A percentile compares a stretch with the other conserved stretches of the same genome.
These are phyloP conservation scores for Drosophila anomalipes DNA, from an alignment of 2,888 invertebrate species.

Conservation along the genomic window DNA sequence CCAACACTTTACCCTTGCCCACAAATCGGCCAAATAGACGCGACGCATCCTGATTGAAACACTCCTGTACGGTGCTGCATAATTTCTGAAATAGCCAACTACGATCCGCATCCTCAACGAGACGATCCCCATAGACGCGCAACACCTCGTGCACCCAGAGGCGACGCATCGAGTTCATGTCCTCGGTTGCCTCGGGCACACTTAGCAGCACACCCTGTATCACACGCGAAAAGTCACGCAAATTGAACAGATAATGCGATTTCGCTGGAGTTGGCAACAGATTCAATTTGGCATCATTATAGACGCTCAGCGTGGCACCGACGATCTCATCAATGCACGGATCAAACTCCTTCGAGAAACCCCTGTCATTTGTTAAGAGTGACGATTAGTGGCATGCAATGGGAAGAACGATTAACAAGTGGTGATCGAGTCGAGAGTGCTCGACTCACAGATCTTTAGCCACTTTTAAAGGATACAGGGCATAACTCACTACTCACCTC, in stretches of 20 bases:
- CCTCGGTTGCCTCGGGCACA: conserved; percentile 96
- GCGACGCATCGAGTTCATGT: conserved; percentile 93
- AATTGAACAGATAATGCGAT: conserved; percentile 97
- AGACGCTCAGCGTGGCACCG: conserved; percentile 93
- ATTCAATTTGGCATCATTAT: conserved; percentile 92
- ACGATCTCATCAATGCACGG: conserved; percentile 96
- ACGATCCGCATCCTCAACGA: conserved; percentile 93
- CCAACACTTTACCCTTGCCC: conserved; percentile 86
- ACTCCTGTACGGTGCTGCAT: conserved; percentile 87
- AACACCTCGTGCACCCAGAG: conserved; percentile 97
- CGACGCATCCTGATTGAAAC: conserved; percentile 90
- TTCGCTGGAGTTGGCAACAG: conserved; percentile 96
- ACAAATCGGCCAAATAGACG: conserved; percentile 90
- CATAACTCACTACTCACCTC: conserved; percentile 86
- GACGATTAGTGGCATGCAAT: neutral
- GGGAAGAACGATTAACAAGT: neutral
- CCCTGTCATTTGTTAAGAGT: conserved; percentile 86
- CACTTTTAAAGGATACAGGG: neutral
- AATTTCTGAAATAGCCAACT: conserved; percentile 92
- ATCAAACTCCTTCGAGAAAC: conserved; percentile 97
- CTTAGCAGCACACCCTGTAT: conserved; percentile 96
- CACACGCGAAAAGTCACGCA: conserved; percentile 96
- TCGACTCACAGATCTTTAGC: neutral
- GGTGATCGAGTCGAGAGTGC: neutral
- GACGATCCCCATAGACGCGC: conserved; percentile 96